Evolutionary conservation across 2,888 invertebrate species (phyloP).

Genomic region (Oegoconia quadripuncta): DNA sequence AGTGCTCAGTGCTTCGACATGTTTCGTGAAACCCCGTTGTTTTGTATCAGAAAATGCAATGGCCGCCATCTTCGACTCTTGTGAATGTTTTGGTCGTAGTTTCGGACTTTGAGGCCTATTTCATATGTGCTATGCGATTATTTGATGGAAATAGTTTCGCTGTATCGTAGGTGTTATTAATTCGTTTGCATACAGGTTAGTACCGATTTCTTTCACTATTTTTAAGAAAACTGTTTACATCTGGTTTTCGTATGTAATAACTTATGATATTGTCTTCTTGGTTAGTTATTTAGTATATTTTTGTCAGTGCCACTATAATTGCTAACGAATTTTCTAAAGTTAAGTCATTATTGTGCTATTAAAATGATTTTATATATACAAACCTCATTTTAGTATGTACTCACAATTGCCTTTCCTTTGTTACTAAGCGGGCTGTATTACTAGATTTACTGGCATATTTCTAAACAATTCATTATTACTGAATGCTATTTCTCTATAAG

Average conservation of each 20-base stretch:
- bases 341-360: constrained; percentile 37
- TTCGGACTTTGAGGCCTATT: constrained; percentile 69
- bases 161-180: constrained; percentile 57
- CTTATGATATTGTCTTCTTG: constrained; percentile 78
- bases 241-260: constrained; percentile 80
- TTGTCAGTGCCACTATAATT: constrained; percentile 19
- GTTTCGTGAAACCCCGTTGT: constrained; percentile 77
- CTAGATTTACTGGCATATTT: constrained; percentile 23
- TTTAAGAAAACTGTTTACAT: constrained; percentile 86
- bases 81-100: constrained; percentile 87
- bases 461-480: constrained; percentile 17
- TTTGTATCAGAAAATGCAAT: constrained; percentile 91
- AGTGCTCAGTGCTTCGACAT: constrained; percentile 54
- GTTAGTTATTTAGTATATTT: constrained; percentile 50
- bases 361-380: constrained; percentile 51
- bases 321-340: constrained; percentile 21
- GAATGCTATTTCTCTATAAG: constrained; percentile 24
- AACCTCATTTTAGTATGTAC: constrained; percentile 70
- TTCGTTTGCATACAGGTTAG: constrained; percentile 59
- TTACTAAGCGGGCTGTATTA: constrained; percentile 51
- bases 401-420: constrained; percentile 59
- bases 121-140: constrained; percentile 69
- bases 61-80: constrained; percentile 92
- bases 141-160: constrained; percentile 64
- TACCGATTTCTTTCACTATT: constrained; percentile 48